Evolutionary conservation across 2,888 invertebrate species (phyloP).

Genomic region (Ormyrus rosae): DNA sequence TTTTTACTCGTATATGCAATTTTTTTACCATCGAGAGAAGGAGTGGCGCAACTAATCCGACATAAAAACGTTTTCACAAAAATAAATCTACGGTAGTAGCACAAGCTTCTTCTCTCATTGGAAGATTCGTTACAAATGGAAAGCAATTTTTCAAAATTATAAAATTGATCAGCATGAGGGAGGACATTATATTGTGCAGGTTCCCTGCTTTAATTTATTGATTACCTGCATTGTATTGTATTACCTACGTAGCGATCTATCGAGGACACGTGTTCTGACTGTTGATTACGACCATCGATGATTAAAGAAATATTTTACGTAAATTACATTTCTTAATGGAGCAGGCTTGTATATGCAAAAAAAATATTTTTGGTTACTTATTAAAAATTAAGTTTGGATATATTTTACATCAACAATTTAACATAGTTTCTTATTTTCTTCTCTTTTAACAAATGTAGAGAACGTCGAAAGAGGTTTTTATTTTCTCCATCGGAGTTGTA

Average conservation of each 20-base stretch:
- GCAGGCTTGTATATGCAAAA: constrained; percentile 52
- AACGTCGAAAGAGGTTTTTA: constrained; percentile 59
- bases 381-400: constrained; percentile 66
- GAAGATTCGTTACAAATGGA: constrained; percentile 30
- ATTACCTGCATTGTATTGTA: constrained; percentile 21
- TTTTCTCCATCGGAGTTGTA: constrained; percentile 35
- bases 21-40: constrained; percentile 32
- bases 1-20: constrained; percentile 13
- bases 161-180: constrained; percentile 35
- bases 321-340: constrained; percentile 47
- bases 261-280: constrained; percentile 41
- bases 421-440: constrained; percentile 60
- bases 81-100: constrained; percentile 43
- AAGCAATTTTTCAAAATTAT: constrained; percentile 39
- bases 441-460: constrained; percentile 65
- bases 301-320: constrained; percentile 28
- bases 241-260: constrained; percentile 29
- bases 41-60: constrained; percentile 28
- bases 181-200: constrained; percentile 35
- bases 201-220: constrained; percentile 30
- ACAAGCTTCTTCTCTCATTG: constrained; percentile 29
- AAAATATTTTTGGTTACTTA: constrained; percentile 60
- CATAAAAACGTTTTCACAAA: constrained; percentile 40
- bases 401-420: constrained; percentile 69
- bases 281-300: constrained; percentile 44